Base-by-base conservation (phyloP, 2,888 invertebrate species). In the Gymnoscelis rufifasciata region DNA sequence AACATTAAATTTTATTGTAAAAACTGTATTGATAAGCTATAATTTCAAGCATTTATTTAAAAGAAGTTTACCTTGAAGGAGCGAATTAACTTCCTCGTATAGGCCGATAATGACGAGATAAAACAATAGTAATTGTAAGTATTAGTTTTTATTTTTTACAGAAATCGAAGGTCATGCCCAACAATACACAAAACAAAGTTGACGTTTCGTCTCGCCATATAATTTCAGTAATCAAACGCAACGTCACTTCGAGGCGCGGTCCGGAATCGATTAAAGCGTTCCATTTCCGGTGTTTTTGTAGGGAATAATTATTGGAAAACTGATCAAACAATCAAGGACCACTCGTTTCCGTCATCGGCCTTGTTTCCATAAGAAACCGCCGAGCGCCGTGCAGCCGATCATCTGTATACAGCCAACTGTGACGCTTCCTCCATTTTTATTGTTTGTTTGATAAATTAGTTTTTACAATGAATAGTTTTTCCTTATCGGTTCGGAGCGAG, bases 381-480 rank as follows among this genome's bases (percentile, higher is more conserved):
- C 68, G 77, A 82, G 72, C 64, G 71, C 79, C 78, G 78, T 78
- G 65, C 78, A 82, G 83, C 82, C n/a, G n/a, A n/a, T n/a, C 35
- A 14, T 77, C 75, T 73, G 61, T 69, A 76, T 65, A 86, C 84
- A 83, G 77, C 76, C 77, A 73, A 83, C 78, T 88, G 88, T 86
- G 83, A 87, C 87, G 79, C 77, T 87, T 86, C 87, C 86, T 83
- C 80, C 75, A 71, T 79, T 78, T 77, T 78, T 83, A 80, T 79
- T 84, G 82, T 74, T 80, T 83, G 70, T 75, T 75, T 67, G 73
- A 83, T 78, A 78, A 79, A n/a, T 86, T 84, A 78, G 83, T 86
- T 86, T 84, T 86, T 84, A 78, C 72, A 75, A 71, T 68, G 70
- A 70, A 65, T 66, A 66, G 71, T 78, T 78, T 79, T 80, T 78